Evolutionary conservation across 2,797 vertebrate genomes (phyloP), one percentile per base, ranked within the genome.

Genomic region (Sternotherus odoratus): DNA sequence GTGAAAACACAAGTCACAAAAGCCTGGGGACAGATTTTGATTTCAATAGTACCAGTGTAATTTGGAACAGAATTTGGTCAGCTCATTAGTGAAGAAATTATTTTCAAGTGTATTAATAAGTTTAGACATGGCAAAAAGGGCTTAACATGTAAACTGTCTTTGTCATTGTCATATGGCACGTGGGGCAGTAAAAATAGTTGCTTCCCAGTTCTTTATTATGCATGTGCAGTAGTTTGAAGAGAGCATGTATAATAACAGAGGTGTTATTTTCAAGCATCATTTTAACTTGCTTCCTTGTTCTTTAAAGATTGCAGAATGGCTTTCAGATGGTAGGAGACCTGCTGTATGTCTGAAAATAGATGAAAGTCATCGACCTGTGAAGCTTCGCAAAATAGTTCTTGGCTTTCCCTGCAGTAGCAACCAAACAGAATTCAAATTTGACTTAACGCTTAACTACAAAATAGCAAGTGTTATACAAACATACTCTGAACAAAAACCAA

Each of bases 391-490:
- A 98, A 98, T 99, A 83, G 99, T 99, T 82, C 98, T 99, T 96
- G 99, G 99, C 91, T 99, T 99, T 98, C 99, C 99, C 54, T 98
- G 98, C 95, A 98, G 93, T 96, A 97, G 91, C 89, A 99, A 98
- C 97, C 99, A 99, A 97, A 99, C 98, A 39, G 99, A 99, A 95
- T 99, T 99, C 98, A 99, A 99, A 97, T 99, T 99, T 97, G 99
- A 99, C 92, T 98, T 99, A 96, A 98, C 98, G 11, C 99, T 99
- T 86, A 99, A 99, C 98, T 99, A 99, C 97, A 99, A 99, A 98
- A 98, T 99, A 94, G 98, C 99, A 93, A 98, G 97, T 95, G 93
- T 99, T 97, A 99, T 99, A 97, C 99, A 99, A 94, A 99, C 98
- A 1, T 99, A 99, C 96, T 99, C 99, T 4, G 98, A 99, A 88